These are phyloP conservation scores for Sisor rabdophorus DNA, from an alignment of 2,113 vertebrate genomes.

Conservation along the genomic window DNA sequence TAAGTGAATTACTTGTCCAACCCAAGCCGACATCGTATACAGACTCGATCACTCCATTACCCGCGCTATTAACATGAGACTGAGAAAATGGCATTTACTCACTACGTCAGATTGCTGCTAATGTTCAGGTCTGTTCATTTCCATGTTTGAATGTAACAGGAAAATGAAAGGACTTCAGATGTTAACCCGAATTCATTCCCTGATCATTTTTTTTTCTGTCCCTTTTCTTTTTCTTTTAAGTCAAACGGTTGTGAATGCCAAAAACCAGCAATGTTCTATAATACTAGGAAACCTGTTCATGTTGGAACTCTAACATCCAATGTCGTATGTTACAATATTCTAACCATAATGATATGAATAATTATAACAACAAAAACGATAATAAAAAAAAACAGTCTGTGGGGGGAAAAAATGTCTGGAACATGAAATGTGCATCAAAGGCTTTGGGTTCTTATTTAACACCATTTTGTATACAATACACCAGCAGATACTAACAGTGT, in stretches of 20 bases:
- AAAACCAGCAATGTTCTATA: slow-evolving; percentile 65
- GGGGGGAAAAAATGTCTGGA: slow-evolving; percentile 57
- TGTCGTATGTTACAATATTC: slow-evolving; percentile 62
- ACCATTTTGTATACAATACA: background rate
- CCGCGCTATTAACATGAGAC: slow-evolving; percentile 12
- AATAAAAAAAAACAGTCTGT: slow-evolving; percentile 42
- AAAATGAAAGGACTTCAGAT: slow-evolving; percentile 53
- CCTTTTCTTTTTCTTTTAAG: slow-evolving; percentile 18
- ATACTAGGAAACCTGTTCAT: slow-evolving; percentile 57
- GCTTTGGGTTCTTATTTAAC: slow-evolving; percentile 45
- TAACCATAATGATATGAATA: slow-evolving; percentile 55
- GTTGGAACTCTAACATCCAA: slow-evolving; percentile 57
- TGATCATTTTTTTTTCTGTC: slow-evolving; percentile 22
- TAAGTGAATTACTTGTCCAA: slow-evolving; percentile 7
- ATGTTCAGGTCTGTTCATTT: slow-evolving; percentile 51
- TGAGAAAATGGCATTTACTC: slow-evolving; percentile 31
- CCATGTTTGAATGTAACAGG: slow-evolving; percentile 59
- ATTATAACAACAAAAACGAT: slow-evolving; percentile 50
- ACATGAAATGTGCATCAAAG: slow-evolving; percentile 43
- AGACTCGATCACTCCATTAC: slow-evolving; percentile 17
- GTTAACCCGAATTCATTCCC: slow-evolving; percentile 53
- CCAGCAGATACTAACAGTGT: slow-evolving; percentile 6
- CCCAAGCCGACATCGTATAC: background rate
- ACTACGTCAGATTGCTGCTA: slow-evolving; percentile 60
- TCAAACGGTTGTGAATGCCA: slow-evolving; percentile 63